Evolutionary conservation across 2,113 vertebrate genomes (phyloP).

Genomic region (Odontesthes bonariensis): DNA sequence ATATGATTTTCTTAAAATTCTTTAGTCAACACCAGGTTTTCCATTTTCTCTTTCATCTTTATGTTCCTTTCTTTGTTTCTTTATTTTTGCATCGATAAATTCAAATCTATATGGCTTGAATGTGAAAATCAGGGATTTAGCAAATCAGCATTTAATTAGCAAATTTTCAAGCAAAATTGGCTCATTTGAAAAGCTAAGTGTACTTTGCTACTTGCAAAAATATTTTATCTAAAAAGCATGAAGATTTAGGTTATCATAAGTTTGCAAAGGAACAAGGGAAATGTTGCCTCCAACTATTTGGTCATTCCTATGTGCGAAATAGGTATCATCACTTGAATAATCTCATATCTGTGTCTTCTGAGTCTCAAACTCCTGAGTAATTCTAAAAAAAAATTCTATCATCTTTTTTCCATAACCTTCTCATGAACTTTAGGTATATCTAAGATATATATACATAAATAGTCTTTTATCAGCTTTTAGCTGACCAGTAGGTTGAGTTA

Average conservation of each 20-base stretch:
- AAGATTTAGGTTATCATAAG: no score
- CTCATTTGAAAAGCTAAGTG: no score
- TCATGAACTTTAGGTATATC: not conserved
- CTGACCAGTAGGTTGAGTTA: constrained; percentile 23
- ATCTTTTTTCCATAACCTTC: not conserved
- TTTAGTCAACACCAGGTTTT: not conserved
- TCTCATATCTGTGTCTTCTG: not conserved
- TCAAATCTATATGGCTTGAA: constrained; percentile 6
- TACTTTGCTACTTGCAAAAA: no score
- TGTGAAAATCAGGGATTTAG: constrained; percentile 23
- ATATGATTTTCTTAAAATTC: not conserved
- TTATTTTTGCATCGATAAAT: not conserved
- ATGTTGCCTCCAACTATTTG: not conserved
- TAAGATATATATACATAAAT: not conserved
- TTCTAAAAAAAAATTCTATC: not conserved
- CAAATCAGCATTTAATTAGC: constrained; percentile 7
- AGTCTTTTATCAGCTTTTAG: constrained; percentile 1
- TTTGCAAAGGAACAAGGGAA: not conserved
- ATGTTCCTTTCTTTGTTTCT: constrained; percentile 5
- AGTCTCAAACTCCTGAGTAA: not conserved
- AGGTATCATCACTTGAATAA: not conserved
- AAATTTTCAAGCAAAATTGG: not conserved
- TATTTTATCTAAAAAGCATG: no score
- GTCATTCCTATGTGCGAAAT: constrained; percentile 12
- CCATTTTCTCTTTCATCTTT: constrained; percentile 6